Evolutionary conservation across 2,797 vertebrate species (phyloP).

Genomic region (Sarcoramphus papa): DNA sequence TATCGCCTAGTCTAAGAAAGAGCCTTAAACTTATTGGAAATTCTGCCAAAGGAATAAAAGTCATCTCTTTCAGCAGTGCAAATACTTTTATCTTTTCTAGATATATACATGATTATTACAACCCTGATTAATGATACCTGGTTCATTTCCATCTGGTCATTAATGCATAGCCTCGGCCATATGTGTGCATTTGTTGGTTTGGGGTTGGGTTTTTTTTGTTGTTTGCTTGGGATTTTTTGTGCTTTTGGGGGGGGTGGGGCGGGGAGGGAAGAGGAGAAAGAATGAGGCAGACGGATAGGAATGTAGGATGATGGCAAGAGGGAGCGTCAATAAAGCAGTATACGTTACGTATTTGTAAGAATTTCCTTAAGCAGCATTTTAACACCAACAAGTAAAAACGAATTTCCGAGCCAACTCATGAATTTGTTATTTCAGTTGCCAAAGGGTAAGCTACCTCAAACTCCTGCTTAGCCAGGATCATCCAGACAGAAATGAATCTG

Average conservation of each 20-base stretch:
- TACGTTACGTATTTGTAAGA: not conserved
- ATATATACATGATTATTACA: constrained; percentile 2
- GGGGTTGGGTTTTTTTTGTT: not conserved
- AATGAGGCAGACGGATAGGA: not conserved
- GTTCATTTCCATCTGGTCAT: constrained; percentile 14
- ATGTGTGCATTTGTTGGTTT: not conserved
- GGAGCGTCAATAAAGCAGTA: constrained; percentile 30
- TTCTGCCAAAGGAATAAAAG: constrained; percentile 46
- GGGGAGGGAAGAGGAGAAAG: not conserved
- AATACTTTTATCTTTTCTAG: constrained; percentile 27
- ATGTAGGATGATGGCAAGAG: not conserved
- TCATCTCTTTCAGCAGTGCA: constrained; percentile 18
- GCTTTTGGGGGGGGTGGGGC: fast-evolving
- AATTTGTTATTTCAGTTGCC: not conserved
- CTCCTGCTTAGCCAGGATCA: not conserved
- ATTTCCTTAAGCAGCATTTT: constrained; percentile 30
- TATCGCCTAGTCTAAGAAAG: constrained; percentile 20
- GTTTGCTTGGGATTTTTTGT: not conserved
- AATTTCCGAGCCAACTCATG: not conserved
- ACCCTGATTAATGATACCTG: not conserved
- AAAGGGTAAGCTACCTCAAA: not conserved
- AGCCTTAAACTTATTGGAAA: constrained; percentile 37
- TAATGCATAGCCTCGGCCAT: not conserved
- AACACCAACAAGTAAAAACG: not conserved
- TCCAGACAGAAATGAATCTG: not conserved